These are phyloP conservation scores for Heteromurus nitidus DNA, from an alignment of 2,888 invertebrate genomes.

Conservation along the genomic window DNA sequence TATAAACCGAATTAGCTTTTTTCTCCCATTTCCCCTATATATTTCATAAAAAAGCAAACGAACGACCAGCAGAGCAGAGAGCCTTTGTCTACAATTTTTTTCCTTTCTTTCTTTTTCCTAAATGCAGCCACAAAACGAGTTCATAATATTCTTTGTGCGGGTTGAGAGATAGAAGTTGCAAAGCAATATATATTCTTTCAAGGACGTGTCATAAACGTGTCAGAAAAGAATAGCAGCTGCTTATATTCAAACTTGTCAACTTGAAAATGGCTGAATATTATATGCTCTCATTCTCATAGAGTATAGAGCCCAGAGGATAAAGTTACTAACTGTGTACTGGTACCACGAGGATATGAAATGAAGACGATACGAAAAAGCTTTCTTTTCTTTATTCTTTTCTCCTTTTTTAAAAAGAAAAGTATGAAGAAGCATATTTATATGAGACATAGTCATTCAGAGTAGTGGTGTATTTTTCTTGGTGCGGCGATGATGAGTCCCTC, in stretches of 20 bases:
- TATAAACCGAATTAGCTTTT: slow-evolving; percentile 57
- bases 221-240: slow-evolving; percentile 10
- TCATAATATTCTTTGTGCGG: not conserved
- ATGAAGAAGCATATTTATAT: slow-evolving; percentile 29
- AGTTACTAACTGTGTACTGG: too few species aligned
- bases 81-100: not conserved
- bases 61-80: too few species aligned
- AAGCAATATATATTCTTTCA: slow-evolving; percentile 29
- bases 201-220: slow-evolving; percentile 49
- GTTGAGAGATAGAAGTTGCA: not conserved
- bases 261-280: slow-evolving; percentile 35
- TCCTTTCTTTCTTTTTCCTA: not conserved
- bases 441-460: not conserved
- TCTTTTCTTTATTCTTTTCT: slow-evolving; percentile 9
- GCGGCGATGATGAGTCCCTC: slow-evolving; percentile 43
- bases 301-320: too few species aligned
- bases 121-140: slow-evolving; percentile 7
- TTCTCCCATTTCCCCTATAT: slow-evolving; percentile 5
- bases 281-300: not conserved
- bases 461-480: slow-evolving; percentile 14
- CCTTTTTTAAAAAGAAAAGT: not conserved
- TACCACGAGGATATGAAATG: not conserved
- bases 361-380: slow-evolving; percentile 16
- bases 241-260: slow-evolving; percentile 53
- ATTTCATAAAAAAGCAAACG: too few species aligned